These are phyloP conservation scores for Rallus crepitans DNA, from an alignment of 2,797 vertebrate species.

Conservation along the genomic window DNA sequence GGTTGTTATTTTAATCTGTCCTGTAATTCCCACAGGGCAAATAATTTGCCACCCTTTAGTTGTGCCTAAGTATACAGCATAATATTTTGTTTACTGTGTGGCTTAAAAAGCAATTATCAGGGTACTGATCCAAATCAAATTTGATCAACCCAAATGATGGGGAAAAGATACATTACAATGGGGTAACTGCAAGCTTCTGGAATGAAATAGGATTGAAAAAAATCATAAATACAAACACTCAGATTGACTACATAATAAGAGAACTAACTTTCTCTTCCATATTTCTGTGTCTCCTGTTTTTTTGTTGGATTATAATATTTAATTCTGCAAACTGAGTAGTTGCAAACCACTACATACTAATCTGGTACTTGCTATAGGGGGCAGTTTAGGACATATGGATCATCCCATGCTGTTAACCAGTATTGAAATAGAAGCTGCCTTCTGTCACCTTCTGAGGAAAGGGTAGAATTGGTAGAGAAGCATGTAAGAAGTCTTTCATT, in stretches of 20 bases:
- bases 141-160: neutral
- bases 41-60: neutral
- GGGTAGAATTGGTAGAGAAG: neutral
- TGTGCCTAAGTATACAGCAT: neutral
- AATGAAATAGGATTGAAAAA: neutral
- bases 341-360: neutral
- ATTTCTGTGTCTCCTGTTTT: neutral
- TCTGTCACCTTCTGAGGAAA: neutral
- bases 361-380: neutral
- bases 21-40: neutral
- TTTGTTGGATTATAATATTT: neutral
- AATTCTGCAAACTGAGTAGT: neutral
- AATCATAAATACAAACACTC: neutral
- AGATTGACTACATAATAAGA: neutral
- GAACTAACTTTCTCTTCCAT: neutral
- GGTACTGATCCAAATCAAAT: neutral
- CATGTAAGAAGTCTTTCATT: neutral
- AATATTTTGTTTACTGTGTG: neutral
- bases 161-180: neutral
- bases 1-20: neutral
- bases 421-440: neutral
- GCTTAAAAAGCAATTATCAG: neutral
- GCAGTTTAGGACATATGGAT: neutral
- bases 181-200: neutral
- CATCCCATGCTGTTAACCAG: neutral